These are phyloP conservation scores for Nasonovia ribisnigri DNA, from an alignment of 2,888 invertebrate genomes.

Conservation along the genomic window DNA sequence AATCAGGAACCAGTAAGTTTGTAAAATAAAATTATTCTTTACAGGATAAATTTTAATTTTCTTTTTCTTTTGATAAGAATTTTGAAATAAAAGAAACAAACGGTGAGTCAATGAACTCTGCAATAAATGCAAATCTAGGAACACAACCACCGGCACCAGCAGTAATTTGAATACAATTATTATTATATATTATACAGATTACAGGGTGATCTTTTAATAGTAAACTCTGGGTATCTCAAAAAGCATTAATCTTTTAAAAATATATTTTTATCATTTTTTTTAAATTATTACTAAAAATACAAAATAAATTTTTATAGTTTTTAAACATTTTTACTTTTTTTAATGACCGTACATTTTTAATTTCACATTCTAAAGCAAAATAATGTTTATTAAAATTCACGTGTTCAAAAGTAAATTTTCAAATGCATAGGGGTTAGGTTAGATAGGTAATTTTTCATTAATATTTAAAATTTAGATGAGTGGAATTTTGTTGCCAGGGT, in stretches of 20 bases:
- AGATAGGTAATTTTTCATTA: neutral
- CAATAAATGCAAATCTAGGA: constrained; percentile 3
- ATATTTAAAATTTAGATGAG: no score
- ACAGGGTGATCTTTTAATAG: neutral
- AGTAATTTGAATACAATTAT: constrained; percentile 34
- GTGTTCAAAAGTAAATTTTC: neutral
- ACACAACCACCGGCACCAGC: neutral
- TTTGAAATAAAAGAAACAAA: neutral
- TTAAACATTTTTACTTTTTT: neutral
- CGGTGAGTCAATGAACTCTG: neutral
- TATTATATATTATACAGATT: neutral
- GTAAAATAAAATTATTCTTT: neutral
- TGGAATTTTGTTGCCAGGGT: no score
- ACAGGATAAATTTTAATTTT: neutral
- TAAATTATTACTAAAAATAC: neutral
- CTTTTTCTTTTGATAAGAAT: constrained; percentile 20
- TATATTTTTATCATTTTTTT: neutral
- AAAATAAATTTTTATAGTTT: neutral
- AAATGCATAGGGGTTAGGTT: neutral
- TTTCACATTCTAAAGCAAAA: no score
- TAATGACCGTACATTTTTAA: neutral
- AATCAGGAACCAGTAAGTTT: constrained; percentile 51
- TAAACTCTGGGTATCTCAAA: neutral
- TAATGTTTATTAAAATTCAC: neutral
- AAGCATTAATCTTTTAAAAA: neutral